Conservation (phyloP, 2,888 invertebrate species). For the Caenorhabditis japonica region DNA sequence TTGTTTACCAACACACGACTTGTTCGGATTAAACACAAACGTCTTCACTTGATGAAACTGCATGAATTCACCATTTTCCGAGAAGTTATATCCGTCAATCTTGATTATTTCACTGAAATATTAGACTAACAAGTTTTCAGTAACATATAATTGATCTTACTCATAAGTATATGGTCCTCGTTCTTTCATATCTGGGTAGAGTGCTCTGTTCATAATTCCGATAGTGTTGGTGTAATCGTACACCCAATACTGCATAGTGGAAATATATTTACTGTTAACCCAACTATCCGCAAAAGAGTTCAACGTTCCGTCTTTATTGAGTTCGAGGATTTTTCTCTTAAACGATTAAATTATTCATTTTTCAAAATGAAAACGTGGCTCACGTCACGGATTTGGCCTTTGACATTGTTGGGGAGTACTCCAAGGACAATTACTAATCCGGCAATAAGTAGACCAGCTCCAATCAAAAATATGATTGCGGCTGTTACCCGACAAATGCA, state of each 20-base stretch:
- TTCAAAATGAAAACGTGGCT: background rate
- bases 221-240: conserved; percentile 67
- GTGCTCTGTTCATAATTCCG: conserved; percentile 65
- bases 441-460: conserved; percentile 57
- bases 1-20: conserved; percentile 51
- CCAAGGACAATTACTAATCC: conserved; percentile 63
- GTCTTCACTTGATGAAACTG: conserved; percentile 56
- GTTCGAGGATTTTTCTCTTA: conserved; percentile 62
- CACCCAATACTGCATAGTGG: conserved; percentile 61
- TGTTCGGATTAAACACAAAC: conserved; percentile 59
- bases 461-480: conserved; percentile 52
- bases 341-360: conserved; percentile 10
- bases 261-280: conserved; percentile 57
- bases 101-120: conserved; percentile 57
- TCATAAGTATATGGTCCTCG: conserved; percentile 68
- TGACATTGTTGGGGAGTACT: conserved; percentile 58
- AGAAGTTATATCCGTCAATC: conserved; percentile 53
- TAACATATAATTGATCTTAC: conserved; percentile 38
- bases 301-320: conserved; percentile 61
- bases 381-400: conserved; percentile 59
- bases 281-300: conserved; percentile 64
- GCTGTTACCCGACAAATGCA: conserved; percentile 44
- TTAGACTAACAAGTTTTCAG: no score
- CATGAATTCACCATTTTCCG: conserved; percentile 56
- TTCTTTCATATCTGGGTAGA: conserved; percentile 65